Evolutionary conservation across 2,797 vertebrate genomes (phyloP), one percentile per base, ranked within the genome.

Genomic region (Ataeniobius toweri): DNA sequence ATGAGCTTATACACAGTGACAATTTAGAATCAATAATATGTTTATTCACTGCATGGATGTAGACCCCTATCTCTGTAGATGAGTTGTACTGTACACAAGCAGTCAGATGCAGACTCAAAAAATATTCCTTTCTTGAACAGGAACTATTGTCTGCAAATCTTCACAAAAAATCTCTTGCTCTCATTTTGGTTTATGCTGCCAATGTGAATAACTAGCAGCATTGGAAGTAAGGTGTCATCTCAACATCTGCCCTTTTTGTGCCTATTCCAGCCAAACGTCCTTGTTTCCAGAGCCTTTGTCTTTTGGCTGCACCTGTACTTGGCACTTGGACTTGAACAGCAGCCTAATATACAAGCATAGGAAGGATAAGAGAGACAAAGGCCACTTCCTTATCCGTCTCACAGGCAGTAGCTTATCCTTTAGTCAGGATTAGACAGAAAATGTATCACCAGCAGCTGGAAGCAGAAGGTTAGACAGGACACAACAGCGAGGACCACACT

Each of bases 21-120:
- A 22, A 72, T 85, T 82, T 77, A 55, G 56, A 84, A 94, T 95
- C 95, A 92, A 92, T 94, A 76, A 74, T 82, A 79, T 76, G 76
- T 69, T 83, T 88, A 80, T 81, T 86, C 74, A 5, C 82, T 56
- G 81, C 85, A 73, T 80, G 82, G 84, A 76, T 73, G 85, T 71
- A 18, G 74, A 76, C 44, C 79, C 76, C 76, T 71, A 81, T 73
- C 85, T 80, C 28, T 18, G 18, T 53, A 24, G 53, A 55, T 55
- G 53, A 2, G 6, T 3, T 55, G 20, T 24, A 8, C 22, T 55
- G 53, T 6, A 55, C 18, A 24, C 59, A 75, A 51, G 73, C 24
- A 24, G 69, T 77, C 26, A 36, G 18, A 56, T 78, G 74, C 51
- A 71, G 74, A 77, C 41, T 72, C 53, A 70, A 1, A n/a, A 59